These are phyloP conservation scores for Calameuta filiformis DNA, from an alignment of 2,888 invertebrate species.

Conservation along the genomic window DNA sequence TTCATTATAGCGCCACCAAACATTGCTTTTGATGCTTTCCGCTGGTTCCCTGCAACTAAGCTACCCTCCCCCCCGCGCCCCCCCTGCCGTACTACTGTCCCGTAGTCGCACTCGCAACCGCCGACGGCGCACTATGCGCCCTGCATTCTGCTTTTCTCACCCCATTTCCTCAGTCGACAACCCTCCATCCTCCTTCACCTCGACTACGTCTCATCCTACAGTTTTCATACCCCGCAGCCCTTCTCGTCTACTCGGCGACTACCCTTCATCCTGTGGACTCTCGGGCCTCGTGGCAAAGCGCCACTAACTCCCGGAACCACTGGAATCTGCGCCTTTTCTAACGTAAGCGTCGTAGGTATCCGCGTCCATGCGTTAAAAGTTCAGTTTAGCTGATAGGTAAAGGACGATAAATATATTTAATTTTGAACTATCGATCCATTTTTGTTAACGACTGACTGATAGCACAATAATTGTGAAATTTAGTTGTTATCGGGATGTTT, in stretches of 20 bases:
- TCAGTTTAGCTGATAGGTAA: neutral
- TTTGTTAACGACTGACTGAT: neutral
- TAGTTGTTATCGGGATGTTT: neutral
- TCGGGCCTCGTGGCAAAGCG: neutral
- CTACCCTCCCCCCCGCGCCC: slow-evolving; percentile 39
- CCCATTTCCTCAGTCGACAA: neutral
- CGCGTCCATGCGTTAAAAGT: neutral
- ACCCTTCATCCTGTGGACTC: neutral
- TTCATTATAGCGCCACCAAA: slow-evolving; percentile 74
- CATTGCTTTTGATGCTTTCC: slow-evolving; percentile 69
- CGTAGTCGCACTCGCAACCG: slow-evolving; percentile 40
- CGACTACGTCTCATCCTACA: neutral
- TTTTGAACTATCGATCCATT: neutral
- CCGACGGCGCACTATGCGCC: slow-evolving; percentile 34
- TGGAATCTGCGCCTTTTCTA: neutral
- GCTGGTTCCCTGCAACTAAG: slow-evolving; percentile 45
- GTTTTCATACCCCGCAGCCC: neutral
- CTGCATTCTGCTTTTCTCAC: slow-evolving; percentile 28
- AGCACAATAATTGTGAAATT: neutral
- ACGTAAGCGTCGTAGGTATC: neutral
- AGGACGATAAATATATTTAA: neutral
- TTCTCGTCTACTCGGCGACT: neutral
- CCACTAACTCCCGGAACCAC: neutral
- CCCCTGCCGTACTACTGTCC: slow-evolving; percentile 32
- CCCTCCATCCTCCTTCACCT: neutral